Conservation (phyloP, 2,888 invertebrate species). For the Ptychoptera contaminata region DNA sequence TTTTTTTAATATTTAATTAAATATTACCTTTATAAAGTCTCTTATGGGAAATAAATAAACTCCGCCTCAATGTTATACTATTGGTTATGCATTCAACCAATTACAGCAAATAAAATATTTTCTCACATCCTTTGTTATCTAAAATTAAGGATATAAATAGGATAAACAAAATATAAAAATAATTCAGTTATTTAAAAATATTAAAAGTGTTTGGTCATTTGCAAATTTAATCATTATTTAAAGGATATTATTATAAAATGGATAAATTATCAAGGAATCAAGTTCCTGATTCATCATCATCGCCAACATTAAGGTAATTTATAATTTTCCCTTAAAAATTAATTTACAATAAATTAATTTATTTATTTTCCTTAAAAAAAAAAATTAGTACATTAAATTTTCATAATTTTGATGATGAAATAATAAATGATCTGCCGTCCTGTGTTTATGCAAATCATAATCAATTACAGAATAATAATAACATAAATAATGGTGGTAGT, state of each 20-base stretch:
- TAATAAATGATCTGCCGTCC: conserved; percentile 59
- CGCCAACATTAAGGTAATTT: conserved; percentile 47
- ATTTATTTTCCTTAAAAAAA: neutral
- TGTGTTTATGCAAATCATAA: conserved; percentile 57
- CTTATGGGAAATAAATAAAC: too few relatives aligned
- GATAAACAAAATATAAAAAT: too few relatives aligned
- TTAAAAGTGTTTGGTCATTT: too few relatives aligned
- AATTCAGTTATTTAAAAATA: too few relatives aligned
- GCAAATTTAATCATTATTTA: too few relatives aligned
- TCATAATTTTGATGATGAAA: conserved; percentile 33
- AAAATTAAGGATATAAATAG: too few relatives aligned
- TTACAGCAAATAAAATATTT: too few relatives aligned
- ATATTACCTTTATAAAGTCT: too few relatives aligned
- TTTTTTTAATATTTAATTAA: too few relatives aligned
- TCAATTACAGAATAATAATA: conserved; percentile 17
- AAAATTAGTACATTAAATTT: conserved; percentile 24
- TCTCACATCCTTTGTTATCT: too few relatives aligned
- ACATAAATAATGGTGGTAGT: conserved; percentile 17
- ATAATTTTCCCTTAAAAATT: neutral
- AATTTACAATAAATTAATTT: neutral
- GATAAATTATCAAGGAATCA: conserved; percentile 37
- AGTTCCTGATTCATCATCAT: conserved; percentile 52
- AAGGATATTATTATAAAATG: conserved; percentile 5
- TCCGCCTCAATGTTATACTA: too few relatives aligned
- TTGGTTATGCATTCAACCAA: too few relatives aligned